A percentile compares a stretch with the other conserved stretches of the same genome.
phyloP scores from a whole-genome alignment of 2,797 vertebrate species.

The Adrianichthys oophorus region DNA sequence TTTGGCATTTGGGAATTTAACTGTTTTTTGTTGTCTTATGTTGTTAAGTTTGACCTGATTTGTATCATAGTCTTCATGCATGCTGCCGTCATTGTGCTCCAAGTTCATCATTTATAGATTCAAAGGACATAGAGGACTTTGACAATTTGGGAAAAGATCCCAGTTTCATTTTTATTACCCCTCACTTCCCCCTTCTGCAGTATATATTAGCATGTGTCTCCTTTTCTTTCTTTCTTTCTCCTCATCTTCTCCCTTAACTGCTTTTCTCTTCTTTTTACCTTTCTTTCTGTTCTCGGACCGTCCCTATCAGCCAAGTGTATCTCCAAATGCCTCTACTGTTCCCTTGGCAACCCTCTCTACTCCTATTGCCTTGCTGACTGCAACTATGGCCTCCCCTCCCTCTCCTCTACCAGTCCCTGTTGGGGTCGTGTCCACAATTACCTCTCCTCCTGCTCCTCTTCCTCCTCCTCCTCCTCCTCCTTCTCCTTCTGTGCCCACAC shows the following conservation, averaged over 20 bases:
- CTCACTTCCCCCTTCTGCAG: slow-evolving; percentile 14
- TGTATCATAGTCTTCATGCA: too few species aligned
- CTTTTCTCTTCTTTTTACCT: slow-evolving; percentile 19
- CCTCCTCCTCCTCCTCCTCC: slow-evolving; percentile 56
- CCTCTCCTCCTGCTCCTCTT: slow-evolving; percentile 52
- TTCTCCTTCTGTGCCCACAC: slow-evolving; percentile 70
- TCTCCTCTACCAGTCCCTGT: slow-evolving; percentile 55
- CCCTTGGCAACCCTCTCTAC: slow-evolving; percentile 71
- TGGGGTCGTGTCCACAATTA: slow-evolving; percentile 50
- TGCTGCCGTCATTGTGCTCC: too few species aligned
- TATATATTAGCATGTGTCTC: slow-evolving; percentile 10
- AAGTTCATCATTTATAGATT: too few species aligned
- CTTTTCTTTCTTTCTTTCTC: slow-evolving; percentile 5
- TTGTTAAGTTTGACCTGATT: too few species aligned
- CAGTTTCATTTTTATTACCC: slow-evolving; percentile 21
- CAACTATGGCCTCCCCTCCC: slow-evolving; percentile 77
- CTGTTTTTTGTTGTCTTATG: too few species aligned
- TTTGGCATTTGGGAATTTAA: too few species aligned
- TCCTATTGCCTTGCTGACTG: slow-evolving; percentile 78
- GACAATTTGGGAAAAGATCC: too few species aligned
- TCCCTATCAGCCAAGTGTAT: slow-evolving; percentile 65
- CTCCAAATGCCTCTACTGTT: slow-evolving; percentile 73
- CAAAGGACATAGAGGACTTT: too few species aligned
- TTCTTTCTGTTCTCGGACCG: slow-evolving; percentile 67
- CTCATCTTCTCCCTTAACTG: slow-evolving; percentile 15